Conservation (phyloP, 2,888 invertebrate genomes). For the Heliconius aoede region DNA sequence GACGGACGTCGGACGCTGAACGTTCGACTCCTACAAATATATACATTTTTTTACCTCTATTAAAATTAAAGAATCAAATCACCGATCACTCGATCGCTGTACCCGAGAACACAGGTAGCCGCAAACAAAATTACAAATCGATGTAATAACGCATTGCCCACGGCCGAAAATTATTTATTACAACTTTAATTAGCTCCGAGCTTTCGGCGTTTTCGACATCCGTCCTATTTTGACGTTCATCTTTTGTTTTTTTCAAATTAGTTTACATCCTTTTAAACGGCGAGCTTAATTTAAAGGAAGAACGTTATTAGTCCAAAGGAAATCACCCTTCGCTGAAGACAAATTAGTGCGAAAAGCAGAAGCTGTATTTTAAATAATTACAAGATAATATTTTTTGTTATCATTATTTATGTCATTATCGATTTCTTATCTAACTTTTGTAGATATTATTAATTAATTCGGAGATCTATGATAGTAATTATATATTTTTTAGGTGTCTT, state of each 20-base stretch:
- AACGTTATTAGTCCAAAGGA: conserved; percentile 36
- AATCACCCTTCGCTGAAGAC: conserved; percentile 31
- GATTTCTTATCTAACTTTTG: conserved; percentile 18
- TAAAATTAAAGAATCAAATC: conserved; percentile 7
- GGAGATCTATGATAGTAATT: conserved; percentile 10
- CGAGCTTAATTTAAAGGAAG: conserved; percentile 29
- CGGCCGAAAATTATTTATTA: conserved; percentile 55
- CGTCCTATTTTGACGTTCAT: conserved; percentile 40
- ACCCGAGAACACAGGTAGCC: conserved; percentile 76
- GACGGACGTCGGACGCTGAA: conserved; percentile 59
- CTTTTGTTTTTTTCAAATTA: conserved; percentile 38
- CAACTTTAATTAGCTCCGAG: conserved; percentile 50
- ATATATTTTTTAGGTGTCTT: conserved; percentile 4
- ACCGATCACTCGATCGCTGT: conserved; percentile 39
- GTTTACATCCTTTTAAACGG: conserved; percentile 40
- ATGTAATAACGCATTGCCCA: conserved; percentile 65
- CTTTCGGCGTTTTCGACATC: conserved; percentile 46
- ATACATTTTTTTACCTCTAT: neutral
- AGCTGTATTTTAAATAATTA: conserved; percentile 31
- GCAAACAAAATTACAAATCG: conserved; percentile 72
- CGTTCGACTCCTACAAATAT: conserved; percentile 45
- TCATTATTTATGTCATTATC: conserved; percentile 19
- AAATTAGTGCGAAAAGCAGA: conserved; percentile 32
- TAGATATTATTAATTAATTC: conserved; percentile 16
- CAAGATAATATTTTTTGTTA: conserved; percentile 25